phyloP scores from a whole-genome alignment of 1,140 invertebrate species.

The Leptinotarsa undecemlineata region DNA sequence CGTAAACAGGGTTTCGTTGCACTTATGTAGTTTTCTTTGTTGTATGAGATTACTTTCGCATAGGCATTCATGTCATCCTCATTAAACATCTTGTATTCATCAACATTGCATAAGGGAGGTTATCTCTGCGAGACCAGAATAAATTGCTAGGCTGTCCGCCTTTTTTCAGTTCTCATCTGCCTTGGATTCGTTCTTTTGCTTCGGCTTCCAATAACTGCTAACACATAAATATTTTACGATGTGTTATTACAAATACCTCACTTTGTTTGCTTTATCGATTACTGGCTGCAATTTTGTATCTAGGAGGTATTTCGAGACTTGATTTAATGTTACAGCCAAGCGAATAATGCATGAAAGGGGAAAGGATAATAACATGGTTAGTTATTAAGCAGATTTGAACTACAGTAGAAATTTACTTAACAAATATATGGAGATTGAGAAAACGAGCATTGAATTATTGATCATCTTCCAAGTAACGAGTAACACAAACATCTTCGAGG shows the following conservation, averaged over 20 bases:
- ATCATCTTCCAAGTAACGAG: not conserved
- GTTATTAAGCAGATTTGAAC: slow-evolving; percentile 24
- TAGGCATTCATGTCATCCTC: slow-evolving; percentile 21
- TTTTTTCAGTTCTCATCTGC: slow-evolving; percentile 25
- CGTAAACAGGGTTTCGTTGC: slow-evolving; percentile 41
- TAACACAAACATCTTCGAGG: too few species aligned
- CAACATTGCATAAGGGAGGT: slow-evolving; percentile 36
- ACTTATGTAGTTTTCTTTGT: slow-evolving; percentile 31
- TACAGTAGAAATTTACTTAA: slow-evolving; percentile 22
- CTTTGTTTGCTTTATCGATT: slow-evolving; percentile 29
- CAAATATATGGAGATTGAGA: slow-evolving; percentile 17
- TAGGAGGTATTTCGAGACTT: slow-evolving; percentile 22
- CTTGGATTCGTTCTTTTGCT: slow-evolving; percentile 18
- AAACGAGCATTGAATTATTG: slow-evolving; percentile 18
- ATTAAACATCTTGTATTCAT: slow-evolving; percentile 42
- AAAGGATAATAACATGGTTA: slow-evolving; percentile 25
- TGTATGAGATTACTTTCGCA: slow-evolving; percentile 45
- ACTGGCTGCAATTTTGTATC: slow-evolving; percentile 22
- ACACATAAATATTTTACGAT: slow-evolving; percentile 18
- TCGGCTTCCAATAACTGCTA: slow-evolving; percentile 18
- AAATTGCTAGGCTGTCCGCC: slow-evolving; percentile 34
- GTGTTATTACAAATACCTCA: slow-evolving; percentile 22
- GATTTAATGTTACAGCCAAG: slow-evolving; percentile 21
- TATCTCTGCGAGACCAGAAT: slow-evolving; percentile 36
- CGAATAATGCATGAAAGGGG: slow-evolving; percentile 20